Evolutionary conservation across 2,888 invertebrate species (phyloP).

Genomic region (Microctonus hyperodae): DNA sequence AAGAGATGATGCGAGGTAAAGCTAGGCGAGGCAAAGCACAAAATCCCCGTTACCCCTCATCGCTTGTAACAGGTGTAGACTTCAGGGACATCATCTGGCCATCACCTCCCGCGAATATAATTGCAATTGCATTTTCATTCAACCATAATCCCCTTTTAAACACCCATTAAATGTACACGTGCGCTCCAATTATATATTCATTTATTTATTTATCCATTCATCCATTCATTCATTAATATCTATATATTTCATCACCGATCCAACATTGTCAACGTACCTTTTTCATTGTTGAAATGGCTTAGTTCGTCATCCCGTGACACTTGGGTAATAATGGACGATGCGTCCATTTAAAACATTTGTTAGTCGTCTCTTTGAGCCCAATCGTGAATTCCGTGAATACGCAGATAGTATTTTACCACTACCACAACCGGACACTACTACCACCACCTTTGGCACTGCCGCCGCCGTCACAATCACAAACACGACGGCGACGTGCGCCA

Average conservation of each 20-base stretch:
- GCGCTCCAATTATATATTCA: too few species aligned
- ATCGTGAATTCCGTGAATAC: conserved; percentile 57
- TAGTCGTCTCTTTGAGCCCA: conserved; percentile 57
- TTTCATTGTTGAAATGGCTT: conserved; percentile 85
- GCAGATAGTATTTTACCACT: conserved; percentile 40
- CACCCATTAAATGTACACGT: too few species aligned
- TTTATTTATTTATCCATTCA: too few species aligned
- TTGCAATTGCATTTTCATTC: too few species aligned
- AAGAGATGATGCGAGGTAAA: conserved; percentile 34
- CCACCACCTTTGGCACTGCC: conserved; percentile 29
- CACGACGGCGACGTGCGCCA: conserved; percentile 13
- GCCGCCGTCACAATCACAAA: conserved; percentile 29
- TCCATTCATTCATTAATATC: not conserved
- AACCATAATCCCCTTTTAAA: too few species aligned
- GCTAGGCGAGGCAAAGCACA: conserved; percentile 42
- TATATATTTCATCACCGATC: not conserved
- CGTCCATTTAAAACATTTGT: conserved; percentile 89
- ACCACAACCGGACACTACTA: conserved; percentile 29
- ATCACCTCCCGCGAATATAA: conserved; percentile 24
- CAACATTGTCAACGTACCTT: conserved; percentile 69
- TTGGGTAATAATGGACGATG: conserved; percentile 98
- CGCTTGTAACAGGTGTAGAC: conserved; percentile 55
- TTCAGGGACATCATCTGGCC: conserved; percentile 39
- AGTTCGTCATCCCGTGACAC: conserved; percentile 97
- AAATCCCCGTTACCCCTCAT: not conserved